These are phyloP conservation scores for Leucosticte australis DNA, from an alignment of 2,113 vertebrate species.

Conservation along the genomic window DNA sequence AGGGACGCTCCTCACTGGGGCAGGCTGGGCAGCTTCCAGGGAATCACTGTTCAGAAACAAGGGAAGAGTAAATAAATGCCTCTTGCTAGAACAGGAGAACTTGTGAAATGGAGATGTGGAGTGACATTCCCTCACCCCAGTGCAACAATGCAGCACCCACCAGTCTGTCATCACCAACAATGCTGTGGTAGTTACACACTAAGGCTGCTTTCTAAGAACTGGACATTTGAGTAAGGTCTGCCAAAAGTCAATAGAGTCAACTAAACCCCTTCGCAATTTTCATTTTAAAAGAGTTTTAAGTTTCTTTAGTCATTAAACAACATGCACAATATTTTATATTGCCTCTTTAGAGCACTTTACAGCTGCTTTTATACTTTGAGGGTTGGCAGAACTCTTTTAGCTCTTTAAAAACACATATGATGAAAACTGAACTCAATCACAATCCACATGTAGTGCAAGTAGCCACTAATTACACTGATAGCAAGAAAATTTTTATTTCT, in stretches of 20 bases:
- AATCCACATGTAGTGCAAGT: neutral
- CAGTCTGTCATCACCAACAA: neutral
- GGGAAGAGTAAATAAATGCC: neutral
- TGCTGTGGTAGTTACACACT: neutral
- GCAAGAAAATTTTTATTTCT: neutral
- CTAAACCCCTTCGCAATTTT: neutral
- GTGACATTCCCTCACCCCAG: neutral
- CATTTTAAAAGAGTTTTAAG: neutral
- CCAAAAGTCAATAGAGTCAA: neutral
- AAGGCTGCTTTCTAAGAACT: neutral
- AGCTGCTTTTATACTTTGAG: neutral
- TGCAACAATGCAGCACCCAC: neutral
- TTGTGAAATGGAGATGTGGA: neutral
- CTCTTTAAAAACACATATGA: neutral
- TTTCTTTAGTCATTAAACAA: neutral
- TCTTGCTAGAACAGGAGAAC: neutral
- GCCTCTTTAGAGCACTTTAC: neutral
- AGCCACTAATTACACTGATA: neutral
- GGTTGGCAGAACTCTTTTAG: neutral
- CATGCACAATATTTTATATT: neutral
- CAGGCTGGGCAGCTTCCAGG: slow-evolving; percentile 64
- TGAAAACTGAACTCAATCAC: neutral
- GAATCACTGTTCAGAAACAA: slow-evolving; percentile 66
- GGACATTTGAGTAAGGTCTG: neutral
- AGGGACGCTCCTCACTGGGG: slow-evolving; percentile 66